Base-by-base conservation (phyloP, 2,797 vertebrate genomes). In the Hylomyscus alleni region DNA sequence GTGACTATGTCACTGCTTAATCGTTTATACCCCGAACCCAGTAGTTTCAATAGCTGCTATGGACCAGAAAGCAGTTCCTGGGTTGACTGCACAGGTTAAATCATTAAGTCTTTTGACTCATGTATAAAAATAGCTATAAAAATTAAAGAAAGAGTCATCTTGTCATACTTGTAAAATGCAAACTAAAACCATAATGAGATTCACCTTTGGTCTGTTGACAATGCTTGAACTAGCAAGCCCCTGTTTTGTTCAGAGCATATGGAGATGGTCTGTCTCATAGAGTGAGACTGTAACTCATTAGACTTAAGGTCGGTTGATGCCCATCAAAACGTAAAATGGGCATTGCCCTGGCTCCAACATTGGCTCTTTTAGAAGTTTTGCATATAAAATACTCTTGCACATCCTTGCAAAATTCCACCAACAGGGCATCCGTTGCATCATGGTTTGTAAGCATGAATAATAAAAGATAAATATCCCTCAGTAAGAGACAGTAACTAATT, bases 351-450 rank as follows among this genome's bases (percentile, higher is more conserved):
- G 31, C 58, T 37, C 52, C n/a, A 90, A 67, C 1, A 81, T 2
- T 69, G 91, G 2, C 82, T 93, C 22, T 95, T 90, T 95, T 88
- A 92, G 77, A 89, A 96, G 86, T 81, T 91, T 81, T n/a, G 47
- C 47, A 62, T n/a, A 60, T 50, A 94, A 93, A 94, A 95, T 92
- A 92, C 19, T 58, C 40, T 87, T 95, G 20, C 14, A 72, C 17
- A 82, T 26, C 37, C 56, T 76, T 44, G 4, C 40, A 69, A 85
- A 91, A 47, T 69, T 92, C 17, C 52, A 67, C 85, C 24, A 50
- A 56, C 13, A 76, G 15, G 29, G 76, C 8, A 37, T 54, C 58
- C 50, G 93, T 2, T 89, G n/a, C 1, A 92, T 31, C 50, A 95
- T 44, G 92, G 14, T 78, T 76, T 78, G 56, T 69, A 91, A 95